These are phyloP conservation scores for Phalangium opilio DNA, from an alignment of 2,888 invertebrate species.

Conservation along the genomic window DNA sequence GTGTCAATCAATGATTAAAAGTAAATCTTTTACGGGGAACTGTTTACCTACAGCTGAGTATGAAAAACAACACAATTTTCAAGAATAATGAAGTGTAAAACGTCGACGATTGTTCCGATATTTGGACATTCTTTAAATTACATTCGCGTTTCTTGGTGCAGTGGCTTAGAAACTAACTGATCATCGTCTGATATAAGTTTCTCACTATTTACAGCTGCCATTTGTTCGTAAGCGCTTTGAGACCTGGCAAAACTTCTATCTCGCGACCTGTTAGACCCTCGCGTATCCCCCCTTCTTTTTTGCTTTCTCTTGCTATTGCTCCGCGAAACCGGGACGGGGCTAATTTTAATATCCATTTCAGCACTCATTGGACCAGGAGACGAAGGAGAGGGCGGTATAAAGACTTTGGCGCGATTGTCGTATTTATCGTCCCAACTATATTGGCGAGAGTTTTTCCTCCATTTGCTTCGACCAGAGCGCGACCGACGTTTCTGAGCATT, in stretches of 20 bases:
- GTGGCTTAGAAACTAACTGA: no score
- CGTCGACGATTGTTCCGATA: no score
- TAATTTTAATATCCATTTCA: no score
- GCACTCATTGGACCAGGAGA: neutral
- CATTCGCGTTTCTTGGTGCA: no score
- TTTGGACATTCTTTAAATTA: no score
- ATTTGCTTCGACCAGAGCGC: slow-evolving; percentile 4
- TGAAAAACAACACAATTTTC: no score
- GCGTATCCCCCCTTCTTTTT: neutral
- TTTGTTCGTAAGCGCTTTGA: slow-evolving; percentile 23
- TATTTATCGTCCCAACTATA: slow-evolving; percentile 27
- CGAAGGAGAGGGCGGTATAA: slow-evolving; percentile 21
- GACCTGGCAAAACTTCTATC: slow-evolving; percentile 25
- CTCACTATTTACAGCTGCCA: neutral
- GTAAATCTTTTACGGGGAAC: no score
- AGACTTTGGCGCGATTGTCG: slow-evolving; percentile 22
- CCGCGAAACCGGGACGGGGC: no score
- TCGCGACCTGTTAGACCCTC: neutral
- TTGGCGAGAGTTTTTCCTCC: slow-evolving; percentile 24
- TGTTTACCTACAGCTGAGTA: no score
- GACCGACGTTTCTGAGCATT: neutral
- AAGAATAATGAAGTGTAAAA: no score
- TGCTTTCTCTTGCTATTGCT: neutral
- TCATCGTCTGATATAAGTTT: no score
- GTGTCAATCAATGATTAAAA: no score